Evolutionary conservation across 2,113 vertebrate species (phyloP).

Genomic region (Epinephelus lanceolatus): DNA sequence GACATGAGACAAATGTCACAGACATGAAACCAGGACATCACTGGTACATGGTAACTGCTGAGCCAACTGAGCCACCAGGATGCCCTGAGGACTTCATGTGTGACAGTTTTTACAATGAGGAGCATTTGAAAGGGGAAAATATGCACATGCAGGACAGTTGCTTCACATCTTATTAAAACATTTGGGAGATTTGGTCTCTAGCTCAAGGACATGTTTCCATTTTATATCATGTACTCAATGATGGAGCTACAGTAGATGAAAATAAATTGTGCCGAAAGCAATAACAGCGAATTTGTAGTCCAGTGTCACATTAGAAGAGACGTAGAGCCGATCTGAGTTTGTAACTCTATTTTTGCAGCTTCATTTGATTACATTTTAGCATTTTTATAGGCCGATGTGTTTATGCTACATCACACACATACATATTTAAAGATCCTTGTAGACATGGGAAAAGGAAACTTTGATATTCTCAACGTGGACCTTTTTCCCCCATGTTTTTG

Average conservation of each 20-base stretch:
- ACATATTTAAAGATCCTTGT: not conserved
- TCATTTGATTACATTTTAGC: not conserved
- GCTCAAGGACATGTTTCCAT: slow-evolving; percentile 34
- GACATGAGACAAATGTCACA: slow-evolving; percentile 34
- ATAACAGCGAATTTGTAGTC: slow-evolving; percentile 14
- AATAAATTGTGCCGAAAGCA: slow-evolving; percentile 17
- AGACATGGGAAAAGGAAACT: not conserved
- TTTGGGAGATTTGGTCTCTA: slow-evolving; percentile 11
- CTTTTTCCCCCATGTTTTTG: too few relatives aligned
- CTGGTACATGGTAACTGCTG: slow-evolving; percentile 27
- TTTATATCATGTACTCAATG: slow-evolving; percentile 33
- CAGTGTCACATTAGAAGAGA: slow-evolving; percentile 12
- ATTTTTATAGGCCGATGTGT: not conserved
- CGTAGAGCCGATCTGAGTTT: not conserved
- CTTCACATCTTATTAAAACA: slow-evolving; percentile 33
- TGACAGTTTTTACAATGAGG: slow-evolving; percentile 34
- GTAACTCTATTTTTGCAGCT: slow-evolving; percentile 6
- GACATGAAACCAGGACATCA: slow-evolving; percentile 38
- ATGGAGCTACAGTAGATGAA: slow-evolving; percentile 28
- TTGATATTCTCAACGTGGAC: too few relatives aligned
- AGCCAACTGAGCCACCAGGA: slow-evolving; percentile 43
- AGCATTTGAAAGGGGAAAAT: slow-evolving; percentile 1
- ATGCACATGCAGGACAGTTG: slow-evolving; percentile 16
- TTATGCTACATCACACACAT: not conserved
- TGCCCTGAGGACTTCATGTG: slow-evolving; percentile 34